Evolutionary conservation across 92 coral and sea anemone species (phyloP), one percentile per base, ranked within the genome.

Genomic region (Siderastrea siderea): DNA sequence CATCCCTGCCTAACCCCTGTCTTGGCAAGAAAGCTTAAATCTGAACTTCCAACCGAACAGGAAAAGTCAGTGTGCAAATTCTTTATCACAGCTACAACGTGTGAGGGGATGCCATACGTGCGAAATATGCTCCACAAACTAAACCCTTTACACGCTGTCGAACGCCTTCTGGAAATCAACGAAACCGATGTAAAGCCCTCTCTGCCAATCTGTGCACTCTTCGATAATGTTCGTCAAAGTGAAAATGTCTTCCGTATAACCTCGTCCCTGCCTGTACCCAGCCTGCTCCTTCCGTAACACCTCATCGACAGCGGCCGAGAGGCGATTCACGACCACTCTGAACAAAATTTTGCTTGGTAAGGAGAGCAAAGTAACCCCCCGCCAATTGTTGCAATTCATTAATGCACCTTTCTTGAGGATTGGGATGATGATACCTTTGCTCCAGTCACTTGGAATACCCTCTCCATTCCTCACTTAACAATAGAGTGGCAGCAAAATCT

Each of bases 11-110:
- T 7, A 46, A 84, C 81, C 48, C 74, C 75, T 4, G 71, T 62
- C 53, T 15, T 58, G 16, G 62, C 88, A 75, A 16, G 78, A 71
- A 74, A 74, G 75, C 65, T 72, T 62, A 51, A 47, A 67, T 68
- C 88, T n/a, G 75, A 75, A 52, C 53, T 47, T 84, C 88, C 81
- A 76, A 61, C 88, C 63, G 68, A 75, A 52, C 69, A 85, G 54
- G 19, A 13, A 78, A 75, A 75, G 76, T 85, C 74, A 55, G 51
- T 67, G 46, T 76, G 65, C 16, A 85, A 85, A 54, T 79, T 19
- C 83, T 67, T 71, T 64, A 83, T 83, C 54, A 83, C 68, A 54
- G 48, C 67, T 62, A 79, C 73, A 68, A 79, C 45, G 54, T 69
- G 78, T 55, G 49, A 47, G n/a, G 86, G 86, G 11, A 82, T 62